Base-by-base conservation (phyloP, 2,888 invertebrate species). In the Sphaerophoria taeniata region DNA sequence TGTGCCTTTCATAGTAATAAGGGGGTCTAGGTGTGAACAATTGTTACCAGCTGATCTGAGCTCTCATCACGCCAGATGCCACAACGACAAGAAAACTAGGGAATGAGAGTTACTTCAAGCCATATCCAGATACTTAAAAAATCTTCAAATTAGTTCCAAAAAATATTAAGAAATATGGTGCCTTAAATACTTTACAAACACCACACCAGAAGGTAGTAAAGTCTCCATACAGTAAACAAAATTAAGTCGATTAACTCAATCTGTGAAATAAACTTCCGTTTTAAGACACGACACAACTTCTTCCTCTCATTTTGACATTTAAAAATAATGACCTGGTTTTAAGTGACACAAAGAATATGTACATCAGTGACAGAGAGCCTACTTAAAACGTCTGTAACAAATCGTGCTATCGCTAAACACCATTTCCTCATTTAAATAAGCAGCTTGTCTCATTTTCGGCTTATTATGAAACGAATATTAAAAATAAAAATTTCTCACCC, bases 401-500 rank as follows among this genome's bases (percentile, higher is more conserved):
- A 61, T 45, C 53, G 6, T 14, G 33, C 34, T 63, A 9, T 34
- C 11, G 33, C 39, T 58, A 51, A 39, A 58, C 34, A 24, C 24
- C 24, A 49, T 53, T 45, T 53, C 9, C 0, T 45, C 55, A 63
- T 60, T 55, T 55, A 24, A 45, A 16, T 34, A 11, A 53, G 34
- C 69, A 67, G 39, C 51, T 69, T 67, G 33, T 75, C 51, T 58
- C 60, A 60, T 34, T 14, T 36, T 33, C 45, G 16, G n/a, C 69
- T 34, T 51, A 4, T 47, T 63, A 47, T 34, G 14, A 47, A 47
- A 56, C n/a, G 34, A 14, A 63, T 47, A 16, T 7, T 34, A 56
- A 34, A 63, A 45, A 75, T 34, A 67, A 6, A 58, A 58, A 69
- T n/a, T 24, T 69, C 16, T 51, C 70, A 63, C 60, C 58, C 36